Base-by-base conservation (phyloP, 2,888 invertebrate genomes). In the Philereme vetulata region DNA sequence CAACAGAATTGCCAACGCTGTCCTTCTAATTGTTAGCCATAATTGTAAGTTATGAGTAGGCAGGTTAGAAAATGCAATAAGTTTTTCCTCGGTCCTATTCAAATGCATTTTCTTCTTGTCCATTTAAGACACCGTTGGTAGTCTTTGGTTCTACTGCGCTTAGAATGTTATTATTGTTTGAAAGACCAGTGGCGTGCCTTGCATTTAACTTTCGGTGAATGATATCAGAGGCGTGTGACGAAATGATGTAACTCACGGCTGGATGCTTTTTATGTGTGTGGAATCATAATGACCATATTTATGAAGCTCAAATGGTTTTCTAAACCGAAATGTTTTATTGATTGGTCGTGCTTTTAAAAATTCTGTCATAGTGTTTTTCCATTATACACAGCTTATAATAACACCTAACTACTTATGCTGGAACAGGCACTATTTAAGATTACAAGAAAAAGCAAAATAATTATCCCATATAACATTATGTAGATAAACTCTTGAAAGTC, bases 131-230 rank as follows among this genome's bases (percentile, higher is more conserved):
- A 32, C 6, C 56, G 47, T 62, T 50, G 57, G 51, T 49, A 6
- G 45, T 4, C 56, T 50, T 63, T 49, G 58, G 54, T 52, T 56
- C 44, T 6, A 8, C 5, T 58, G 62, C 60, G 63, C 57, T 60
- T 53, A 35, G 65, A 64, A 71, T 69, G 59, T 52, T 64, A 62
- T 64, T 64, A 51, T 56, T 33, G 57, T 66, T 64, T 64, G 65
- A 60, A 66, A 66, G 65, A 54, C 62, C 63, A 61, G 64, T 62
- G 63, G 65, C 64, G 71, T 71, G 67, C 55, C 57, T 62, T 62
- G 71, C 61, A 71, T 71, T 60, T 43, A 67, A 63, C 58, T 66
- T 57, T 66, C 47, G 46, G 56, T 67, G 69, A 67, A 60, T 71
- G 65, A 65, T 56, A 48, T 36, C 42, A 42, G 5, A 8, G 56